phyloP scores from a whole-genome alignment of 2,888 invertebrate species.

The Drepanosiphum platanoidis region DNA sequence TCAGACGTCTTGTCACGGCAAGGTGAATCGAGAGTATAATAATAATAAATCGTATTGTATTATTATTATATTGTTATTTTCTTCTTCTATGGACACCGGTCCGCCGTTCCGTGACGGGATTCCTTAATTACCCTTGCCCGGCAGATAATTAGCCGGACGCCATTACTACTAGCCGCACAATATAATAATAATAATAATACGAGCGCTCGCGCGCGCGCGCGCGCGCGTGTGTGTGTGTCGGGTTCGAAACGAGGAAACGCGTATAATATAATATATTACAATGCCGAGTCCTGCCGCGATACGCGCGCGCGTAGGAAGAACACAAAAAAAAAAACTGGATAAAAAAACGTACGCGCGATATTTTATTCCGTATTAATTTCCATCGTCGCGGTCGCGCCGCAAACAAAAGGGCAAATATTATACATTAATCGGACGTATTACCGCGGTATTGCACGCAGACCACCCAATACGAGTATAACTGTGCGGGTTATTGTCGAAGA shows the following conservation, averaged over 20 bases:
- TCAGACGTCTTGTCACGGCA: slow-evolving; percentile 62
- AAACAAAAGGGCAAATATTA: slow-evolving; percentile 24
- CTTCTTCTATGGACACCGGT: slow-evolving; percentile 48
- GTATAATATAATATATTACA: background rate
- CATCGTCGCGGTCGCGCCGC: background rate
- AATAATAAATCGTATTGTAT: background rate
- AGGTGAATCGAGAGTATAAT: slow-evolving; percentile 51
- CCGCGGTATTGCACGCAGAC: background rate
- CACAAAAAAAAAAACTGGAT: background rate
- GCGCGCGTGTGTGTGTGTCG: background rate
- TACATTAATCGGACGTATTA: slow-evolving; percentile 24
- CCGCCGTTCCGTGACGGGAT: slow-evolving; percentile 57
- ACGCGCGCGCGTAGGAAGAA: background rate
- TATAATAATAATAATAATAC: background rate
- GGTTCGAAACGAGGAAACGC: slow-evolving; percentile 11
- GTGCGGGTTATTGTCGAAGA: background rate
- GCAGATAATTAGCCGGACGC: slow-evolving; percentile 57
- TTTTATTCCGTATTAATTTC: slow-evolving; percentile 1
- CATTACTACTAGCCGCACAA: slow-evolving; percentile 28
- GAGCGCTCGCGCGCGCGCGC: background rate
- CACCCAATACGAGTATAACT: background rate
- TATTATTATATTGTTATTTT: slow-evolving; percentile 52
- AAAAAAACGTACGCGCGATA: background rate
- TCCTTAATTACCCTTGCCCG: slow-evolving; percentile 61
- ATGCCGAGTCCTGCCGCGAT: background rate